Evolutionary conservation across 2,113 vertebrate species (phyloP).

Genomic region (Equus przewalskii): DNA sequence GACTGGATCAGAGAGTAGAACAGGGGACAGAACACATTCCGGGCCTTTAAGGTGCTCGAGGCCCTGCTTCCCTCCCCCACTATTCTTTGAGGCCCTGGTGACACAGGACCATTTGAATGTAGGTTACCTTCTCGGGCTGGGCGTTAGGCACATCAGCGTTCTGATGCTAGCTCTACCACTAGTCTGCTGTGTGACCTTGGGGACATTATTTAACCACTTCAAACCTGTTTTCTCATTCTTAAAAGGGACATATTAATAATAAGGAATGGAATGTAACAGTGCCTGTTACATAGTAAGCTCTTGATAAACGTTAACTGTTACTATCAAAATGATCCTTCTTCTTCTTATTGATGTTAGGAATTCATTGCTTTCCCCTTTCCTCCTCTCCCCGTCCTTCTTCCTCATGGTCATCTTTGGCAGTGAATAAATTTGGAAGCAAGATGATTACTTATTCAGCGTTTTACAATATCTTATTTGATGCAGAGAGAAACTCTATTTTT

Average conservation of each 20-base stretch:
- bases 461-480: background rate
- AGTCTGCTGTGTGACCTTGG: background rate
- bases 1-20: background rate
- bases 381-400: background rate
- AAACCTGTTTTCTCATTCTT: constrained; percentile 30
- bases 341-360: constrained; percentile 3
- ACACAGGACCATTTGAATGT: background rate
- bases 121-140: background rate
- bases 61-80: background rate
- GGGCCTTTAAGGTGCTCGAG: background rate
- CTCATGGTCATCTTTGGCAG: background rate
- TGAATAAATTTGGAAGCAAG: constrained; percentile 22
- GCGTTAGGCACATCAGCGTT: background rate
- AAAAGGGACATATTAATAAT: background rate
- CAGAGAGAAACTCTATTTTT: background rate
- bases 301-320: constrained; percentile 36
- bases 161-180: background rate
- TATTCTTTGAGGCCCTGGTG: background rate
- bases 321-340: background rate
- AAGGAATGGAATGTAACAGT: background rate
- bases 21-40: background rate
- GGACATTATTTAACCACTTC: background rate
- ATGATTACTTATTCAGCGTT: background rate
- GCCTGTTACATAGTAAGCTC: background rate
- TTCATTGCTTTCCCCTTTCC: background rate